A percentile compares a stretch with the other conserved stretches of the same genome.
Evolutionary conservation across 2,113 vertebrate species (phyloP).

Genomic region (Malurus melanocephalus): DNA sequence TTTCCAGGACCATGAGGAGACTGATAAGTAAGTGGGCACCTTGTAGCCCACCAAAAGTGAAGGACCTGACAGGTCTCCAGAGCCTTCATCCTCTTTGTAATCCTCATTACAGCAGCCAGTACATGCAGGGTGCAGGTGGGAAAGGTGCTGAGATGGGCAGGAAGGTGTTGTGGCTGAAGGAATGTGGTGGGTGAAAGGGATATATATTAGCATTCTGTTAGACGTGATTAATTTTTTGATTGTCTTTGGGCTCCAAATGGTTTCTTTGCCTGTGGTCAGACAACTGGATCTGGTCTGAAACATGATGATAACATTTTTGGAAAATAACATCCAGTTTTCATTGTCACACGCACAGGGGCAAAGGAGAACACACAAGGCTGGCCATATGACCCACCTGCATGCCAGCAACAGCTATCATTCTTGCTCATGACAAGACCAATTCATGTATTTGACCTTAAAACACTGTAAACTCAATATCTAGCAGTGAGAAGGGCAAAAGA

Average conservation of each 20-base stretch:
- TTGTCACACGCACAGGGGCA: background rate
- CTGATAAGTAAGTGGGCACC: background rate
- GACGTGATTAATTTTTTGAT: background rate
- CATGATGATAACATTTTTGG: background rate
- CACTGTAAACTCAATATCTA: background rate
- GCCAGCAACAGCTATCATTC: background rate
- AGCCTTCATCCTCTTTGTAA: background rate
- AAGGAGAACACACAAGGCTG: background rate
- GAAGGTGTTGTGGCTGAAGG: background rate
- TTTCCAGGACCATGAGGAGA: background rate
- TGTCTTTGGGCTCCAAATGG: background rate
- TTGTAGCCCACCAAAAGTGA: background rate
- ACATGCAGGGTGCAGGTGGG: background rate
- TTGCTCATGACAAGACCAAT: background rate
- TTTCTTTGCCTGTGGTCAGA: background rate
- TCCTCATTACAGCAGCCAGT: background rate
- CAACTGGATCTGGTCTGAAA: background rate
- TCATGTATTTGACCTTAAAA: slow-evolving; percentile 18
- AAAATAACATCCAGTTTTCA: background rate
- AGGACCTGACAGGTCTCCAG: background rate
- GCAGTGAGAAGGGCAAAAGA: background rate
- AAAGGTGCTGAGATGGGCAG: background rate
- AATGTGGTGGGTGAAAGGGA: background rate
- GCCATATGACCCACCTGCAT: accelerated
- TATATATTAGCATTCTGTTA: background rate